Base-by-base conservation (phyloP, 1,140 invertebrate genomes). In the Temnothorax longispinosus region DNA sequence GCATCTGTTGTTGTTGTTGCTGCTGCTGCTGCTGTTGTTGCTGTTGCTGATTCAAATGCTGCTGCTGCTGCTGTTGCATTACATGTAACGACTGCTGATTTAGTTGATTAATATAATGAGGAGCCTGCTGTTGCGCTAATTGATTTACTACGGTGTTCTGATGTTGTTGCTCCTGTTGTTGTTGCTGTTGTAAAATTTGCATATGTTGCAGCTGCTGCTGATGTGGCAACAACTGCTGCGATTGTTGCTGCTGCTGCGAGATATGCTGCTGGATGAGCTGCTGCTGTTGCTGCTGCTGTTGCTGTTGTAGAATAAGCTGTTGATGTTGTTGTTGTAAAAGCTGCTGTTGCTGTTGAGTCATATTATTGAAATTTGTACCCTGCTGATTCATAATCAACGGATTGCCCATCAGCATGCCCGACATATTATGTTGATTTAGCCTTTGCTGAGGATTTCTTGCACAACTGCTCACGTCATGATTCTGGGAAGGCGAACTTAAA, bases 301-400 rank as follows among this genome's bases (percentile, higher is more conserved):
- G 94, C 69, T 94, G 94, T 21, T 93, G 93, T 13, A 92, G 74
- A 56, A 94, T 91, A 10, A 93, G 89, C 21, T 93, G 93, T 74
- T 92, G 91, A 21, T 91, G 93, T 62, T 93, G 93, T 6, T 93
- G 88, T 54, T 93, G 92, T 67, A 93, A 38, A 76, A 89, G 85
- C 81, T 91, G 90, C 50, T 93, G 91, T 35, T 92, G 92, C n/a
- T 92, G 93, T 67, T 92, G 92, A 32, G 77, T 91, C 87, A 93
- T 92, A 74, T 94, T 95, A 52, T 92, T 92, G 47, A 94, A 94
- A 90, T 93, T 94, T 18, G 92, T 77, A 67, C 82, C 74, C 77
- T 94, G 94, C 76, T 95, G 94, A 93, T 95, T 95, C 93, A 94
- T 94, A 41, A 95, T 92, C 92, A 95, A 86, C 41, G 94, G 92